Evolutionary conservation across 1,140 invertebrate genomes (phyloP), one percentile per base, ranked within the genome.

Genomic region (Eumeta japonica): DNA sequence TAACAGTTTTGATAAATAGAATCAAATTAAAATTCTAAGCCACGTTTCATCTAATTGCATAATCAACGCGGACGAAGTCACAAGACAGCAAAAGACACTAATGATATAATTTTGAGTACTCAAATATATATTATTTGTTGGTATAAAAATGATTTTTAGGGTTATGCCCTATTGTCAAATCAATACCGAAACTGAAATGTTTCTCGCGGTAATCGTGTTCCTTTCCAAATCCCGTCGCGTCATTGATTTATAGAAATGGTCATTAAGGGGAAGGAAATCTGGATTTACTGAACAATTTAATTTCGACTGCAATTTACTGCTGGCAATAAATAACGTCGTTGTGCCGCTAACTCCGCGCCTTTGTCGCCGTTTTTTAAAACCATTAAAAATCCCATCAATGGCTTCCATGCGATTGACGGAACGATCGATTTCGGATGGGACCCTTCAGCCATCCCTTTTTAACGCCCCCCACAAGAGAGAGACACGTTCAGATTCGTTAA

Each of bases 341-440:
- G 51, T 48, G 55, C 55, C 50, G 55, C 55, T 45, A 45, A 58
- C 58, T 58, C 50, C 46, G 54, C 43, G 46, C 64, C 53, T 61
- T 67, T 71, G 66, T 67, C 56, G 60, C 60, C 43, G 58, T 56
- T 68, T 67, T 73, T 68, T 68, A 52, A 61, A 59, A 57, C 66
- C 64, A 73, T 73, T 73, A 73, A 71, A 73, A 71, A 61, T 55
- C 50, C 59, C 66, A 66, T 67, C 63, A 62, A 71, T 66, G 55
- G 55, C 48, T 59, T 54, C 46, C 48, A 60, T 58, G 53, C 43
- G 43, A 48, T 52, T 54, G 50, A 46, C 49, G 42, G 53, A 51
- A n/a, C n/a, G 63, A 59, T 61, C 59, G 48, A 52, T 64, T 48
- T 32, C 34, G 50, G 43, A 32, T 31, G 45, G 11, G 31, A 45